Base-by-base conservation (phyloP, 2,888 invertebrate species). In the Lasioglossum morio region DNA sequence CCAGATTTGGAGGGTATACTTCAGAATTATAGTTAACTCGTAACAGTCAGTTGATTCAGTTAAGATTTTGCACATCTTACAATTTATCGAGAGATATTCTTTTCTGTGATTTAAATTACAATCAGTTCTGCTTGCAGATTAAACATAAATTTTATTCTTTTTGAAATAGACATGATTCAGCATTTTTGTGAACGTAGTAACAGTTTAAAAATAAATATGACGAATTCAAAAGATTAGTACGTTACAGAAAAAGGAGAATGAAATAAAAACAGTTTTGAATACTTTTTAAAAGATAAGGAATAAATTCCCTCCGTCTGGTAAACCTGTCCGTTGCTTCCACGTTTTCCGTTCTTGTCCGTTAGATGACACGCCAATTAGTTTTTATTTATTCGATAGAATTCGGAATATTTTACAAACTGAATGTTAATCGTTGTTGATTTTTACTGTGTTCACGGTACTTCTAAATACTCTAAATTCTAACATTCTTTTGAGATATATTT, bases 1-100 rank as follows among this genome's bases (percentile, higher is more conserved):
- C 84, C 85, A 84, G 79, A 85, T 46, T 84, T 84, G 85, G 84
- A 85, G 85, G 85, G 66, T 84, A 85, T 84, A 27, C 5, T 40
- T 23, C 27, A 66, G 43, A 19, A 12, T 48, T 79, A 27, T 27
- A 53, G 83, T 78, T 77, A 48, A 16, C 30, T 53, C 40, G 34
- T 46, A 48, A 46, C 5, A 30, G 27, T 75, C 66, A 75, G 8
- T 30, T 60, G 23, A 40, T 23, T 78, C 5, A 5, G 43, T 30
- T 40, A 80, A 76, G 40, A 30, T 69, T 19, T 63, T 83, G 27
- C 27, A 16, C n/a, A 37, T 19, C 37, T 40, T 75, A 63, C n/a
- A 53, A 34, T 34, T 81, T 81, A 53, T 34, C 34, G n/a, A 46
- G 37, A 73, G 4, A 40, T 16, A 66, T 37, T 73, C 3, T 57